These are phyloP conservation scores for Liasis olivaceus DNA, from an alignment of 2,797 vertebrate genomes.

Conservation along the genomic window DNA sequence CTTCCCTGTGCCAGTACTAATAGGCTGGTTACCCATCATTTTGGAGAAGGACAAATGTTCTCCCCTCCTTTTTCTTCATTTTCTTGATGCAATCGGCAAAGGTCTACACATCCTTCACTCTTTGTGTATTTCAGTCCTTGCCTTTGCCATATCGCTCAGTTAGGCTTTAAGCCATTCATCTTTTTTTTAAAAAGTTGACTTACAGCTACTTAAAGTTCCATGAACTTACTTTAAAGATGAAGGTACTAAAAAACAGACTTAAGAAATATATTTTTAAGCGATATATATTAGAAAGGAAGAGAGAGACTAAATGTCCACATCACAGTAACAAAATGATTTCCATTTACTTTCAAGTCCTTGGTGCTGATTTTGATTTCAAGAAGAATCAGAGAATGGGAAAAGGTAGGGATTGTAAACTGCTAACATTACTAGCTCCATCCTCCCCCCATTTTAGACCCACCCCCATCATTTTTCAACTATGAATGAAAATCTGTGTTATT, in stretches of 20 bases:
- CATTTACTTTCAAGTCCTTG: conserved; percentile 52
- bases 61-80: conserved; percentile 59
- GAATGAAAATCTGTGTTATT: not conserved
- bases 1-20: conserved; percentile 74
- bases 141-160: conserved; percentile 68
- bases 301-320: conserved; percentile 13
- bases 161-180: conserved; percentile 67
- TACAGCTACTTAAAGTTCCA: conserved; percentile 65
- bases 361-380: conserved; percentile 59
- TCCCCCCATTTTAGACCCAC: not conserved
- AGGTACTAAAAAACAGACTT: conserved; percentile 54
- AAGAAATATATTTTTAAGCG: conserved; percentile 25
- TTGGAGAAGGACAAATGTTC: conserved; percentile 69
- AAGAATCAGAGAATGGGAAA: conserved; percentile 35
- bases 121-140: conserved; percentile 72
- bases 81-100: conserved; percentile 72
- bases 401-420: conserved; percentile 53
- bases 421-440: conserved; percentile 23
- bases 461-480: not conserved
- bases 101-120: conserved; percentile 71
- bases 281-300: conserved; percentile 8
- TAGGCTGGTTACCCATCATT: conserved; percentile 72
- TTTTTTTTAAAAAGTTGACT: conserved; percentile 65
- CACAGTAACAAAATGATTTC: conserved; percentile 65
- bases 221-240: conserved; percentile 62